Evolutionary conservation across 2,888 invertebrate species (phyloP).

Genomic region (Lasioglossum villosulum): DNA sequence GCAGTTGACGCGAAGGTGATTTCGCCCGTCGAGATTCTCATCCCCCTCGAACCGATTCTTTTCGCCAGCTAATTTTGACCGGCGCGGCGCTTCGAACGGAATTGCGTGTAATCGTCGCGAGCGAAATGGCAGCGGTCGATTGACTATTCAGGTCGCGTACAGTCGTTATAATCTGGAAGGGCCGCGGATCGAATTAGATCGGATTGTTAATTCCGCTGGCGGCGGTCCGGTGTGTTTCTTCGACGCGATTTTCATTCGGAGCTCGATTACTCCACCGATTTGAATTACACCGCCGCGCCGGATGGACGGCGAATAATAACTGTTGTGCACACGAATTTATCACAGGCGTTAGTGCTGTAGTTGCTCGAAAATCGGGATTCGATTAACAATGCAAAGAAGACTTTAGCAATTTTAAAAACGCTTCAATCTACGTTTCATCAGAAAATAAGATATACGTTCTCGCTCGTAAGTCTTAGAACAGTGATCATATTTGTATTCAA

Average conservation of each 20-base stretch:
- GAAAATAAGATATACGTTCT: not conserved
- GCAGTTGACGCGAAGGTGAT: not conserved
- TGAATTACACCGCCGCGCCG: not conserved
- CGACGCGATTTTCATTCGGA: constrained; percentile 2
- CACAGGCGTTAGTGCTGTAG: not conserved
- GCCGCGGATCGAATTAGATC: constrained; percentile 18
- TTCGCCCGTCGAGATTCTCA: not conserved
- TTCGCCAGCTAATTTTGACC: not conserved
- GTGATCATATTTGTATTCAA: too few relatives aligned
- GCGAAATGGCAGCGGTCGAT: constrained; percentile 18
- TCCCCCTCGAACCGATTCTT: not conserved
- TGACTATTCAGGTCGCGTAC: constrained; percentile 6
- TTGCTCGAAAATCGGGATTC: not conserved
- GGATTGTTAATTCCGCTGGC: not conserved
- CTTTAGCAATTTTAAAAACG: not conserved
- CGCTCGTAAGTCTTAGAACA: too few relatives aligned
- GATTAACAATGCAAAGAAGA: not conserved
- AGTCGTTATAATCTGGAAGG: constrained; percentile 22
- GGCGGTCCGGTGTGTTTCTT: not conserved
- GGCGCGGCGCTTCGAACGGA: not conserved
- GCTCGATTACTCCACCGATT: not conserved
- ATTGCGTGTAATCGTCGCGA: constrained; percentile 37
- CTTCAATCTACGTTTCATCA: not conserved
- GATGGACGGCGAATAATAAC: not conserved
- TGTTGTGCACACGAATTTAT: not conserved